Base-by-base conservation (phyloP, 2,113 vertebrate genomes). In the Chaetodon auriga region DNA sequence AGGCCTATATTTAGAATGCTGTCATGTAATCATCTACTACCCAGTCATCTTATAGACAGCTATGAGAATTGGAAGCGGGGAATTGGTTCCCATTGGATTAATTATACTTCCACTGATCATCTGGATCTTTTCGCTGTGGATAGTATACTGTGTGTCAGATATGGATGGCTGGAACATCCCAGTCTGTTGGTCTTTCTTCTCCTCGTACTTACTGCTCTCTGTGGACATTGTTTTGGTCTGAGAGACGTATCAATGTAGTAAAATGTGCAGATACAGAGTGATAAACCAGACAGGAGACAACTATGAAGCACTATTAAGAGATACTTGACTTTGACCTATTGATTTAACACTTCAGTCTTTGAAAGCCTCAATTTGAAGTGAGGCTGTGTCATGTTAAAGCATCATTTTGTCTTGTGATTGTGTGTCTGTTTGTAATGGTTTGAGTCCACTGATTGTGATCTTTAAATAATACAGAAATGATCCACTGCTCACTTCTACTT, bases 31-130 rank as follows among this genome's bases (percentile, higher is more conserved):
- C 75, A 80, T 74, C 79, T 75, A 62, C 68, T 7, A 72, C 14
- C 64, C 65, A 38, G 78, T 83, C 82, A 86, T 84, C 72, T 84
- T 84, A 78, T 66, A 88, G 91, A 91, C 90, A 90, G 85, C 91
- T 55, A 21, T 76, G 85, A 87, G 80, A 87, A 68, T 83, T 87
- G 53, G 58, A 86, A 78, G 68, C 25, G 0, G 58, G 70, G 53
- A 90, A 71, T 66, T 64, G 15, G 60, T 76, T 90, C 91, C 82
- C 87, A 64, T 30, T 79, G 87, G 78, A 89, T 81, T 91, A 91
- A 92, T 93, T 93, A 92, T 81, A 83, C 75, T 48, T 75, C 46
- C 75, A 70, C 86, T 90, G 75, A 90, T 92, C 86, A 87, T 86
- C 57, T 90, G 84, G 75, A 77, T 88, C 66, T 81, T 66, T 75